Evolutionary conservation across 1,140 invertebrate genomes (phyloP), one percentile per base, ranked within the genome.

Genomic region (Leptonema lineaticorne): DNA sequence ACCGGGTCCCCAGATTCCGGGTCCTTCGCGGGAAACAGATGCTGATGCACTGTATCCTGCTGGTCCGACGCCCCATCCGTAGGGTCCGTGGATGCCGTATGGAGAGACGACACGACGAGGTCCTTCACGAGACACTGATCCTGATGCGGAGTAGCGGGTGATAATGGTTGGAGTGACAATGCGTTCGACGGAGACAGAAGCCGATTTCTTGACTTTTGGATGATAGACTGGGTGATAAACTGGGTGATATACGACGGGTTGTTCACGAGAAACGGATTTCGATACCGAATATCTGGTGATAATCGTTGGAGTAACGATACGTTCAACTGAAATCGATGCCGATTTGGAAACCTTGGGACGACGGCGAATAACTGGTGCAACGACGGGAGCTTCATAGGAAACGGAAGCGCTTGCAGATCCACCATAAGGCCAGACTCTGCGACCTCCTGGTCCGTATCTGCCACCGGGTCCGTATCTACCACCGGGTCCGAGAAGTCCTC

Each of bases 271-370:
- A 9, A 59, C 30, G 2, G 65, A 67, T 56, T 16, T 27, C 20
- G 66, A 68, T 62, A 24, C 33, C 1, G 37, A 53, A 33, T 57
- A 37, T 29, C 41, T 68, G 57, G 57, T 62, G 26, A 28, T 50
- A 2, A 56, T 16, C 1, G 28, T 33, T 14, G 67, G 67, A 1
- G n/a, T 22, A 11, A 63, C 48, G 45, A 63, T 41, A 6, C 50
- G 46, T 70, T 70, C 69, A 30, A 67, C 29, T 65, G 69, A 70
- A 45, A 62, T 27, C 1, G 68, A 70, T 33, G 20, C 16, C 8
- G 50, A 59, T 22, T 22, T 20, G 33, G 56, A 63, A 33, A 56
- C 33, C 1, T 41, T 37, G 26, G n/a, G 14, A 53, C 59, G 22
- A 24, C 27, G 53, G 2, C 16, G 9, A 22, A 29, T 26, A 22